These are phyloP conservation scores for Graphium colonna DNA, from an alignment of 2,888 invertebrate species.

Conservation along the genomic window DNA sequence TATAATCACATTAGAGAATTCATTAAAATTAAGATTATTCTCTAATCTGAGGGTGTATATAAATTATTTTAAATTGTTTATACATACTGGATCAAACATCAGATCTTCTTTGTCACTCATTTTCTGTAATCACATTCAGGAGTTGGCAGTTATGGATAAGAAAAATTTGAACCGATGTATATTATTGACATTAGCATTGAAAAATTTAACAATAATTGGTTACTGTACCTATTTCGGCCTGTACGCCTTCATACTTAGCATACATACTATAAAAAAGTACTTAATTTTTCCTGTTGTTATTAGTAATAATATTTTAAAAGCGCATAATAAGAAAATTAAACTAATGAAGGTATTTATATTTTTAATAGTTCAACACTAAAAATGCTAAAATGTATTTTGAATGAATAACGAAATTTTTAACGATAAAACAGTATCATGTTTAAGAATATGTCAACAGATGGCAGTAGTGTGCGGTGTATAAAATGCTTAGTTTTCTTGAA, in stretches of 20 bases:
- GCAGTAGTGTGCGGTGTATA: slow-evolving; percentile 38
- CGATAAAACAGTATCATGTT: neutral
- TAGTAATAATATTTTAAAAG: no score
- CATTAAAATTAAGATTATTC: no score
- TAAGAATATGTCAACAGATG: slow-evolving; percentile 42
- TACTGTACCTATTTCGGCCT: no score
- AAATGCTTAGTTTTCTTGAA: slow-evolving; percentile 56
- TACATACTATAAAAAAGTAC: no score
- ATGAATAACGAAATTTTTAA: neutral
- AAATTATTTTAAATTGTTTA: no score
- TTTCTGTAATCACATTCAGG: neutral
- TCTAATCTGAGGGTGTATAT: no score
- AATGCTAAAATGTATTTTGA: neutral
- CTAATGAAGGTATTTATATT: no score
- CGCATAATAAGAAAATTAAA: no score
- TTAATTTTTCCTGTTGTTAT: no score
- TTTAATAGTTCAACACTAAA: neutral
- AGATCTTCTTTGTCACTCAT: slow-evolving; percentile 16
- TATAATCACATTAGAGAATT: no score
- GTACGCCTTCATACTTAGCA: no score
- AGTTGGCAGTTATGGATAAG: neutral
- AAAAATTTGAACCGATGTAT: neutral
- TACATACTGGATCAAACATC: slow-evolving; percentile 20
- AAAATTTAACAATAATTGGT: neutral
- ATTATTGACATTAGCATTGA: neutral